A percentile compares a stretch with the other conserved stretches of the same genome.
Conservation (phyloP, 2,888 invertebrate genomes). For the Tiliacea aurago region DNA sequence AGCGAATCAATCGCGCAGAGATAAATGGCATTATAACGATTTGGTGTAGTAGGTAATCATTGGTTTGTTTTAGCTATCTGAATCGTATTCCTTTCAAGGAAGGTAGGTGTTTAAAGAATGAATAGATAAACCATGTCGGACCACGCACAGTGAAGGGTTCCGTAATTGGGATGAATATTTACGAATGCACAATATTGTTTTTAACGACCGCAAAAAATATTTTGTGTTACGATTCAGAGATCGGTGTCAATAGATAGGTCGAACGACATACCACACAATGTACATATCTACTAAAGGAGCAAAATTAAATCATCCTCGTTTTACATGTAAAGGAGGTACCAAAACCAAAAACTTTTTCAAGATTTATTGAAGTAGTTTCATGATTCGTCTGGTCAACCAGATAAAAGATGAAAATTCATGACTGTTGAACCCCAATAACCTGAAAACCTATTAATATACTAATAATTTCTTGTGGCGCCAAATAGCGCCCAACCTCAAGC, state of each 20-base stretch:
- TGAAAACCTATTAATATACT: not conserved
- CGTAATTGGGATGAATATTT: not conserved
- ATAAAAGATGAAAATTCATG: not conserved
- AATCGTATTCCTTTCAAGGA: not conserved
- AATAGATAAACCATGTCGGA: not conserved
- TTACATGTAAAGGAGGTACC: too few species aligned
- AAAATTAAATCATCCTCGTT: too few species aligned
- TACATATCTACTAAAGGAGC: too few species aligned
- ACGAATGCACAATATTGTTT: not conserved
- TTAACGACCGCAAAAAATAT: not conserved
- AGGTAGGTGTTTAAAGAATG: not conserved
- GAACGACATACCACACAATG: too few species aligned
- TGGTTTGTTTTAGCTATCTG: not conserved
- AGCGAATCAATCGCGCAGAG: slow-evolving; percentile 20
- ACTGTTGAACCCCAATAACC: not conserved
- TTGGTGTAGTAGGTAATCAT: not conserved
- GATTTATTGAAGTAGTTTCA: not conserved
- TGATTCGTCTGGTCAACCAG: not conserved
- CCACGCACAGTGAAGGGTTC: not conserved
- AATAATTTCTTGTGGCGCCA: slow-evolving; percentile 19
- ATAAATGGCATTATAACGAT: slow-evolving; percentile 6
- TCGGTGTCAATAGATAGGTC: too few species aligned
- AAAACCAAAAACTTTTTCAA: too few species aligned
- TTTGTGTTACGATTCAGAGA: too few species aligned
- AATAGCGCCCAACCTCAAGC: slow-evolving; percentile 45